Conservation (phyloP, 2,797 vertebrate species). For the Alexandromys oeconomus region DNA sequence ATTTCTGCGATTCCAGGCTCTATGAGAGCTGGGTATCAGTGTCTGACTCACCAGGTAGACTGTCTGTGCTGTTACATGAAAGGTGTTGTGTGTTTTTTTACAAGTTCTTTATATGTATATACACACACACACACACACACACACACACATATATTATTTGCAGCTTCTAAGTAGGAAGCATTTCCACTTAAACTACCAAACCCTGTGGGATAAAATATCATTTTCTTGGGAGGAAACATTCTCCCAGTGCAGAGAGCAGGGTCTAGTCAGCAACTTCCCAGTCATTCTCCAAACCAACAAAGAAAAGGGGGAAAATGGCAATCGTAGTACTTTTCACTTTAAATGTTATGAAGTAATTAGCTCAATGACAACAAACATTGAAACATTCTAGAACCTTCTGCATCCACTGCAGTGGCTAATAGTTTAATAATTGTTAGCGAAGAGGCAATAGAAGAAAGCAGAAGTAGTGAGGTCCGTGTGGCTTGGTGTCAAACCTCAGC, state of each 20-base stretch:
- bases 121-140: no score
- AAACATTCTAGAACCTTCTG: background rate
- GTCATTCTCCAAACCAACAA: background rate
- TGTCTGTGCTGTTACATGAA: background rate
- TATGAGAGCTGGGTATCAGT: background rate
- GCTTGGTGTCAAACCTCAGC: background rate
- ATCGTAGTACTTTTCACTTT: background rate
- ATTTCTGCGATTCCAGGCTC: background rate
- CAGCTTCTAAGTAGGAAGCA: conserved; percentile 17
- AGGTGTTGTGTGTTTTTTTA: background rate
- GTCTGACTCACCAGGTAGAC: background rate
- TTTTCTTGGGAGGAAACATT: conserved; percentile 10
- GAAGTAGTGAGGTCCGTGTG: background rate
- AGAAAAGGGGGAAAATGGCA: no score
- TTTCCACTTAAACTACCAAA: conserved; percentile 20
- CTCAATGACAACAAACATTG: background rate
- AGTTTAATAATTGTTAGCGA: background rate
- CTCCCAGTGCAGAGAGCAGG: background rate
- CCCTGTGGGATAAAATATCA: background rate
- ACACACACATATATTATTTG: background rate
- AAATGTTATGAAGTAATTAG: background rate
- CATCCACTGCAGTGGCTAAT: background rate
- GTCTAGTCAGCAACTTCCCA: background rate
- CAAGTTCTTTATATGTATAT: background rate
- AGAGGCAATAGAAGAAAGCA: background rate